Percentiles rank a stretch among this genome's conserved stretches.
Evolutionary conservation across 2,797 vertebrate species (phyloP).

Genomic region (Ctenopoma multispine): DNA sequence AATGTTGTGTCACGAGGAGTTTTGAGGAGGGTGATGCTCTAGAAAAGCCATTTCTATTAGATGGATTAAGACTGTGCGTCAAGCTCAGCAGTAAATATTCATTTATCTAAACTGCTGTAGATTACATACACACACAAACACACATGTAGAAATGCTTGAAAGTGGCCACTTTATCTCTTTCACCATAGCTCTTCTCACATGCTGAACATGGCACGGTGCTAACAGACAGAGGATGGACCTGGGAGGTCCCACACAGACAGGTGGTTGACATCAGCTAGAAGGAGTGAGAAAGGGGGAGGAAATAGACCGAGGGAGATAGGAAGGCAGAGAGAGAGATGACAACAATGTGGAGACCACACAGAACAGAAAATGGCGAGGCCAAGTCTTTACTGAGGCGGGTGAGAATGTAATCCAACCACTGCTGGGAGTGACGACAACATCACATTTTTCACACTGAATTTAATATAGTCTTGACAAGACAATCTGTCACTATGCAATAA

Average conservation of each 20-base stretch:
- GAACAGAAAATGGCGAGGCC: constrained; percentile 66
- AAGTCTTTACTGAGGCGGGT: constrained; percentile 58
- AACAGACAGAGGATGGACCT: constrained; percentile 79
- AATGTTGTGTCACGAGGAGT: constrained; percentile 25
- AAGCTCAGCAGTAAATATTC: constrained; percentile 39
- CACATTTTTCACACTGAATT: constrained; percentile 12
- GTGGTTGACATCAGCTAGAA: constrained; percentile 78
- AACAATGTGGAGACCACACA: constrained; percentile 78
- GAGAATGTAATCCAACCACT: constrained; percentile 53
- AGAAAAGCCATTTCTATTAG: constrained; percentile 42
- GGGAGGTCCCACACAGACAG: constrained; percentile 83
- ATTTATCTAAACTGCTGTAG: constrained; percentile 43
- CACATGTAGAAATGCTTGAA: constrained; percentile 48
- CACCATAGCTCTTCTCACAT: constrained; percentile 59
- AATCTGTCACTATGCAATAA: background rate
- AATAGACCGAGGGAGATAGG: constrained; percentile 18
- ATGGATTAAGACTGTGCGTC: constrained; percentile 19
- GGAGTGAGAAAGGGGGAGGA: constrained; percentile 3
- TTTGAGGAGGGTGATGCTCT: constrained; percentile 40
- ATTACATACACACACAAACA: constrained; percentile 45
- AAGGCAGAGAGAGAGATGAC: constrained; percentile 56
- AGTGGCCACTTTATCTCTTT: constrained; percentile 64
- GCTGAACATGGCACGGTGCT: constrained; percentile 71
- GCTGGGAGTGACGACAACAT: constrained; percentile 34
- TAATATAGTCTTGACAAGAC: constrained; percentile 10